phyloP scores from a whole-genome alignment of 1,140 invertebrate species.

The Drosophila hydei region DNA sequence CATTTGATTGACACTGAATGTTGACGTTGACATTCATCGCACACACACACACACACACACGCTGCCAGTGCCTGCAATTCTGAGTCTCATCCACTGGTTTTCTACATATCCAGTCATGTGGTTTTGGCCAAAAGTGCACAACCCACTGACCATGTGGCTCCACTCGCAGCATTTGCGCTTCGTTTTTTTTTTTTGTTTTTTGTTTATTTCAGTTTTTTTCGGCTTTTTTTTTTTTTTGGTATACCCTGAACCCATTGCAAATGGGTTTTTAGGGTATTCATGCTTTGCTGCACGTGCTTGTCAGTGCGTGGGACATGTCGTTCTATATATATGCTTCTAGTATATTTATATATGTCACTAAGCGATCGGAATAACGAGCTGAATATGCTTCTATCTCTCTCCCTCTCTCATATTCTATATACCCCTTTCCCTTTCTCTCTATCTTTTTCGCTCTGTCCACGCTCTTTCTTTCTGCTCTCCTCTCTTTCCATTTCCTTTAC shows the following conservation, averaged over 20 bases:
- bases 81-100: slow-evolving; percentile 29
- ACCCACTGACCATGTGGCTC: slow-evolving; percentile 47
- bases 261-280: background rate
- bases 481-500: no score
- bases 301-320: no score
- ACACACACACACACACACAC: slow-evolving; percentile 28
- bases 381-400: no score
- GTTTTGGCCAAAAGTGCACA: slow-evolving; percentile 68
- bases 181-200: slow-evolving; percentile 5
- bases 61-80: slow-evolving; percentile 3
- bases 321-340: no score
- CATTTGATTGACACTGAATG: slow-evolving; percentile 67
- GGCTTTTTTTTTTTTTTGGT: background rate
- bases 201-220: slow-evolving; percentile 3
- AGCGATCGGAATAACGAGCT: no score
- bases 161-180: slow-evolving; percentile 4
- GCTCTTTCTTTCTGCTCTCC: no score
- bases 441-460: no score
- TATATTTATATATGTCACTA: no score
- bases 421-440: no score
- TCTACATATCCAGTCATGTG: slow-evolving; percentile 60
- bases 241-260: background rate
- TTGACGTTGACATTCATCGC: slow-evolving; percentile 69
- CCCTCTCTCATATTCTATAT: no score
- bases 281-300: no score